Evolutionary conservation across 2,113 vertebrate genomes (phyloP).

Genomic region (Smithornis capensis): DNA sequence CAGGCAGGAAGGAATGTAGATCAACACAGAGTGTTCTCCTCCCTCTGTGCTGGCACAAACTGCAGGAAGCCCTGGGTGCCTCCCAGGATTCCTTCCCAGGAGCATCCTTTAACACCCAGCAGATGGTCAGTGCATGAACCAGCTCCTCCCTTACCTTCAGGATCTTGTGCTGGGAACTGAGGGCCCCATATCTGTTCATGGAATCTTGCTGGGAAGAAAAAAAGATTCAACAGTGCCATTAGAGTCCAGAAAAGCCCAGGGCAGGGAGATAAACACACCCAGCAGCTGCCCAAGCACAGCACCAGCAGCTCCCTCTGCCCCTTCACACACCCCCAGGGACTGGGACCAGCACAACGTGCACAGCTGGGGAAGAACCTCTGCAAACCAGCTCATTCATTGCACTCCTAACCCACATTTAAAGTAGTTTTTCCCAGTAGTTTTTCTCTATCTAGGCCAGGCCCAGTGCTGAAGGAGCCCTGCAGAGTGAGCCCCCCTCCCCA

Average conservation of each 20-base stretch:
- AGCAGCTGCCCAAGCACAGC: not conserved
- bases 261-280: not conserved
- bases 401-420: not conserved
- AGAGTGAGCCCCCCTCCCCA: not conserved
- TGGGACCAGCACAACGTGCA: fast-evolving
- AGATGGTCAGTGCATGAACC: fast-evolving
- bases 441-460: not conserved
- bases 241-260: not conserved
- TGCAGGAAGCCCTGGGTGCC: not conserved
- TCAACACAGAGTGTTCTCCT: not conserved
- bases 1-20: not conserved
- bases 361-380: not conserved
- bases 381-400: not conserved
- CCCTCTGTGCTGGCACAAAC: not conserved
- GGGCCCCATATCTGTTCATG: slow-evolving; percentile 74
- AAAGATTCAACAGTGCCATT: not conserved
- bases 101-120: not conserved
- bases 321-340: fast-evolving
- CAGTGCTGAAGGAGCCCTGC: not conserved
- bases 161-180: slow-evolving; percentile 76
- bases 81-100: not conserved
- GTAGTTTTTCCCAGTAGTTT: not conserved
- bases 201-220: slow-evolving; percentile 73
- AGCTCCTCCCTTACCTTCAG: slow-evolving; percentile 63
- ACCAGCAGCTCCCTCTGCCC: not conserved